These are phyloP conservation scores for Nipponia nippon DNA, from an alignment of 2,113 vertebrate species.

Conservation along the genomic window DNA sequence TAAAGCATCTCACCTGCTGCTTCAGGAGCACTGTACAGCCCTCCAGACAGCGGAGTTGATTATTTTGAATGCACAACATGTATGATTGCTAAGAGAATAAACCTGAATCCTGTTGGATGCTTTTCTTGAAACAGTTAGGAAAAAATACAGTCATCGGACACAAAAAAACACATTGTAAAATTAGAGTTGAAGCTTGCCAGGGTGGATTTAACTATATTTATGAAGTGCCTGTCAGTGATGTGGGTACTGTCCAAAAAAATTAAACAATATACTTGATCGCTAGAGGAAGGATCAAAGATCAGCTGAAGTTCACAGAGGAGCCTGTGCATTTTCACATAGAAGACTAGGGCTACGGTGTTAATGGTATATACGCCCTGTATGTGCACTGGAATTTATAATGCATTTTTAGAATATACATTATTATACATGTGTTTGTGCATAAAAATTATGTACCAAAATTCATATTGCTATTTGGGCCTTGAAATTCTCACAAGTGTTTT, in stretches of 20 bases:
- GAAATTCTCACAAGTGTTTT: not conserved
- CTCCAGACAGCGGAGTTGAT: not conserved
- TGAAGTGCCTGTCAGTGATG: not conserved
- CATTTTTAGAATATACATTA: not conserved
- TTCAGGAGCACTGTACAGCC: not conserved
- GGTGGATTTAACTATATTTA: not conserved
- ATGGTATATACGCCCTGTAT: not conserved
- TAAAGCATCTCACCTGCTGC: constrained; percentile 18
- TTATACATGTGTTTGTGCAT: too few relatives aligned
- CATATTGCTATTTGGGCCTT: not conserved
- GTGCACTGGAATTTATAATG: fast-evolving
- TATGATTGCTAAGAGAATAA: not conserved
- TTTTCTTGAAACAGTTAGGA: not conserved
- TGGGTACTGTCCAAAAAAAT: not conserved
- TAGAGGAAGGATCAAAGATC: not conserved
- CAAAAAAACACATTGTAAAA: not conserved
- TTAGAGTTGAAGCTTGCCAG: constrained; percentile 11
- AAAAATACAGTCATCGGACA: not conserved
- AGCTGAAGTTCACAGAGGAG: not conserved
- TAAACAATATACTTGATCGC: not conserved
- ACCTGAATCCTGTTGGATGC: not conserved
- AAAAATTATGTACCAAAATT: not conserved
- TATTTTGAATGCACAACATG: not conserved
- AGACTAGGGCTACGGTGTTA: not conserved
- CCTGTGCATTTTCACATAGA: not conserved